Base-by-base conservation (phyloP, 2,888 invertebrate species). In the Stenchaetothrips biformis region DNA sequence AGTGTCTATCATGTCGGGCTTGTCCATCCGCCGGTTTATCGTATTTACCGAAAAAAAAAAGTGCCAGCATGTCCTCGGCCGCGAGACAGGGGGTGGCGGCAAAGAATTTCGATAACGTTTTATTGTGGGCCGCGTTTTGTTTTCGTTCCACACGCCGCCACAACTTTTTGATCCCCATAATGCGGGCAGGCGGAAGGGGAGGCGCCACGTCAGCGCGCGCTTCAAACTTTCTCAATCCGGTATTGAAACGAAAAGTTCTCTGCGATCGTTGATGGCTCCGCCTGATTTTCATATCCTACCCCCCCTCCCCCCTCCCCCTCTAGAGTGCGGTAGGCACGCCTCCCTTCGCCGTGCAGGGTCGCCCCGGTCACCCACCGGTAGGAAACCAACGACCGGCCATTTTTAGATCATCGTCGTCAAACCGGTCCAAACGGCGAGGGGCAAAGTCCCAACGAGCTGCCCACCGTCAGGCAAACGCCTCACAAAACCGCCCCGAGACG, bases 231-330 rank as follows among this genome's bases (percentile, higher is more conserved):
- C 8, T 25, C 67, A 74, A 74, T 74, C 67, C 25, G 67, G 67
- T 74, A 74, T 74, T 74, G 67, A 74, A 74, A 74, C 67, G 67
- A 74, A 74, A 74, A 74, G 21, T 74, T 74, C 25, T 21, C 25
- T 6, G 67, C 25, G 21, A 74, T 74, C 67, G 67, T 74, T 74
- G 67, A 74, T 74, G 67, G 67, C 25, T 74, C 25, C n/a, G n/a
- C 21, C 13, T 18, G 47, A 79, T 79, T 62, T 49, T 37, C 53
- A 47, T 37, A 79, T 37, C 48, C 62, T 48, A 25, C n/a, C n/a
- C n/a, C 67, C 74, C 67, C 47, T 7, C 25, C n/a, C 80, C 80
- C 59, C 67, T 6, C 53, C 53, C 53, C 53, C 53, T 8, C 18
- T 18, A 6, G 53, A 53, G 53, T 11, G 53, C 53, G 53, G 11